Conservation (phyloP, 2,888 invertebrate species). For the Erebia ligea region DNA sequence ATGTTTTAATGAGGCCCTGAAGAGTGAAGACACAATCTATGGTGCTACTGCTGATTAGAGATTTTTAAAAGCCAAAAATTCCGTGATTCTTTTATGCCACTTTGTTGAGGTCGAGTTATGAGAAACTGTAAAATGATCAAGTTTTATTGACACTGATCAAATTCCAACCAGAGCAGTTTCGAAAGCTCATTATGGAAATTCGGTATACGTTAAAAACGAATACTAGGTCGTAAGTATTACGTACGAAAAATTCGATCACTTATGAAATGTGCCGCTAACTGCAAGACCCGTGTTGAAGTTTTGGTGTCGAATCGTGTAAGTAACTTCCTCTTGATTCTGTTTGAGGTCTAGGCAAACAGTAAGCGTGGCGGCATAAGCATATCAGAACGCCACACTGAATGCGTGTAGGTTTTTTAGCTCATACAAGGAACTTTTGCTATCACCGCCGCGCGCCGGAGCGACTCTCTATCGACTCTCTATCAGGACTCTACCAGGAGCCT, state of each 20-base stretch:
- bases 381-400: no score
- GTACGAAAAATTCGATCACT: slow-evolving; percentile 30
- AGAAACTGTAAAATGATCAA: neutral
- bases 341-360: neutral
- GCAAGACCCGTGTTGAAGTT: slow-evolving; percentile 5
- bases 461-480: no score
- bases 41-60: no score
- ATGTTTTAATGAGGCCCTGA: no score
- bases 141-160: slow-evolving; percentile 1
- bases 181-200: slow-evolving; percentile 11
- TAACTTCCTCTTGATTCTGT: slow-evolving; percentile 30
- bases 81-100: no score
- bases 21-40: no score
- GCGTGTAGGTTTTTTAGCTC: no score
- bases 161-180: neutral
- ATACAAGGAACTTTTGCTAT: no score
- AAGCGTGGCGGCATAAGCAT: neutral
- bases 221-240: slow-evolving; percentile 22
- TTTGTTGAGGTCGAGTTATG: neutral
- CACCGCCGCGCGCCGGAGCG: no score
- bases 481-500: no score
- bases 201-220: slow-evolving; percentile 13
- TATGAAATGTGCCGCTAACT: slow-evolving; percentile 27
- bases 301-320: slow-evolving; percentile 28
- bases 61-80: no score